Base-by-base conservation (phyloP, 2,888 invertebrate genomes). In the Dolichomitus sp. region DNA sequence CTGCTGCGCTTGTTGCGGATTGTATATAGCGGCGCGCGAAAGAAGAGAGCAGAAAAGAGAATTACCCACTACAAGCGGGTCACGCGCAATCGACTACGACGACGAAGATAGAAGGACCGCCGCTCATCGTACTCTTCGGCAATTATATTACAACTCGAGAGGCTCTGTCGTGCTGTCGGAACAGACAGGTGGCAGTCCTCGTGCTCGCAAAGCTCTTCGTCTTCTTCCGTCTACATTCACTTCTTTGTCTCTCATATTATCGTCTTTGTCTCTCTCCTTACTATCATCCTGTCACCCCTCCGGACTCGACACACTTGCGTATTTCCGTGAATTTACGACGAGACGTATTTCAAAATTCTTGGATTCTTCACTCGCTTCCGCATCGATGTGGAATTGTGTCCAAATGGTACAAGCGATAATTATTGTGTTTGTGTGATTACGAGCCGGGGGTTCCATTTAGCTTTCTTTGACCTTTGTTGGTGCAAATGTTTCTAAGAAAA, bases 141-240 rank as follows among this genome's bases (percentile, higher is more conserved):
- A 91, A 91, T 91, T 82, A 82, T 70, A 78, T 82, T 90, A 90
- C 89, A 86, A 87, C 87, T 88, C 85, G 86, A 89, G 89, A 88
- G 87, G 87, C 87, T 73, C 69, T 45, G 54, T 70, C 82, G 74
- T 74, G 48, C 54, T 30, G 86, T 83, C 86, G 84, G 79, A 83
- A 85, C 88, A 85, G 89, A 90, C 91, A 90, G 90, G 87, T 90
- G 90, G 89, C 85, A 88, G 87, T 85, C 87, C 81, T 78, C 83
- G 83, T 61, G 69, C 61, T 75, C 77, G 66, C 68, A 40, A 40
- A 30, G 30, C 59, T 74, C 75, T 75, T 70, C 77, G 70, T 80
- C 76, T 80, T 83, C 54, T 54, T 77, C 61, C 66, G 14, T 42
- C 40, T 19, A 11, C 37, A 37, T 59, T 33, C 37, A 7, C 30